A percentile compares a stretch with the other conserved stretches of the same genome.
phyloP scores from a whole-genome alignment of 2,113 vertebrate genomes.

The Corythoichthys haematopterus region DNA sequence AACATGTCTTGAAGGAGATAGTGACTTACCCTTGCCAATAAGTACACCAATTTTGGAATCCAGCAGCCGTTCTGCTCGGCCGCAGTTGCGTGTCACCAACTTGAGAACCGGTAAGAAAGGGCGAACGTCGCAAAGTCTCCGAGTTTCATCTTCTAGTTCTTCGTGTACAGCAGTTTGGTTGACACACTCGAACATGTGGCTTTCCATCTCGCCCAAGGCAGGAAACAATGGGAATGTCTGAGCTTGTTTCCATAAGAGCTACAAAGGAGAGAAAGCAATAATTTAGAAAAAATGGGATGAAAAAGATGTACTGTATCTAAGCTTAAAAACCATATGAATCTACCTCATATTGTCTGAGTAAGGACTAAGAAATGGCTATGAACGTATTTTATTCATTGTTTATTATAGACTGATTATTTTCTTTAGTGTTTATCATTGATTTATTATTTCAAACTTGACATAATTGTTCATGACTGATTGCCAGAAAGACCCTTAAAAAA shows the following conservation, averaged over 20 bases:
- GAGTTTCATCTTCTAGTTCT: slow-evolving; percentile 91
- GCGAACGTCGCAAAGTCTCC: slow-evolving; percentile 88
- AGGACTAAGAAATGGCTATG: not conserved
- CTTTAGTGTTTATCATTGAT: no score
- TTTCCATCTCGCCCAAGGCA: slow-evolving; percentile 89
- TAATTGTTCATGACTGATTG: not conserved
- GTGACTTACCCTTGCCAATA: slow-evolving; percentile 88
- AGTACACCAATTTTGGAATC: slow-evolving; percentile 97
- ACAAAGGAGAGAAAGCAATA: slow-evolving; percentile 16
- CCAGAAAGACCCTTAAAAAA: not conserved
- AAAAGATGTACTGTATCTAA: not conserved
- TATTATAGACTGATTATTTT: no score
- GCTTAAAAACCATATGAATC: not conserved
- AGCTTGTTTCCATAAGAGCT: slow-evolving; percentile 97
- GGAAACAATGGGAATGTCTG: slow-evolving; percentile 88
- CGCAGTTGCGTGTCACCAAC: slow-evolving; percentile 87
- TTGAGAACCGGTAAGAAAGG: slow-evolving; percentile 94
- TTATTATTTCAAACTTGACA: not conserved
- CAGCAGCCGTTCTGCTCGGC: slow-evolving; percentile 85
- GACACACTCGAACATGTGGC: slow-evolving; percentile 96
- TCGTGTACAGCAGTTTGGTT: slow-evolving; percentile 96
- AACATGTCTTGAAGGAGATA: not conserved
- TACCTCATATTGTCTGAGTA: not conserved
- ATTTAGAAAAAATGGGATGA: not conserved
- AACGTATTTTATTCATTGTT: not conserved